Evolutionary conservation across 1,140 invertebrate species (phyloP), one percentile per base, ranked within the genome.

Genomic region (Paraescarpia echinospica): DNA sequence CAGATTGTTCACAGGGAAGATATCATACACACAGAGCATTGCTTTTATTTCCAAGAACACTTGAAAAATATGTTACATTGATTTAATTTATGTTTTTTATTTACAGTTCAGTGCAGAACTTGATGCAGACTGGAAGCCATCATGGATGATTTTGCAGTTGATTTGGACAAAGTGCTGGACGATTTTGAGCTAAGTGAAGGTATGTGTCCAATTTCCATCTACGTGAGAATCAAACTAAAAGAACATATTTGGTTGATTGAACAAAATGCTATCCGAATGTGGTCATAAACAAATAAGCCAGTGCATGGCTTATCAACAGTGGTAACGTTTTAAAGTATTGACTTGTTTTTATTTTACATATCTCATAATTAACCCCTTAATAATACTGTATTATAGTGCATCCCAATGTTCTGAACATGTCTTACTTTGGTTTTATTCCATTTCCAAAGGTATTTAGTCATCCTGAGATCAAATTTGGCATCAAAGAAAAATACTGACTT

Each of bases 151-250:
- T 97, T 97, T 95, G 96, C 97, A 94, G 97, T 98, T 93, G 98
- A 98, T 96, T 97, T 98, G 94, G 98, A 98, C 96, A 98, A 98
- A 96, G 98, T 98, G 94, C 96, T 98, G 91, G 98, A 98, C 96
- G 98, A 98, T 95, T 98, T 98, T 96, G 98, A 98, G 96, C 97
- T 97, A 95, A 97, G 97, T 95, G 97, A 97, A 97, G 97, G 97
- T 97, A 95, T 95, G 93, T 91, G n/a, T 92, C 48, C 5, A 35
- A 41, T 12, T 41, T 41, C 41, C 41, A 41, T 41, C 41, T 18
- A 77, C 22, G 8, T 77, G 59, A 77, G 59, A 77, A 77, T 77
- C 59, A 77, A 31, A 31, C 59, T 77, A 6, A 77, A 77, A 77
- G 0, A 18, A 77, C 59, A 27, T 77, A 77, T 77, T 22, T 77